Percentiles rank a stretch among this genome's conserved stretches.
Evolutionary conservation across 2,113 vertebrate genomes (phyloP).

Genomic region (Hyperopisus bebe): DNA sequence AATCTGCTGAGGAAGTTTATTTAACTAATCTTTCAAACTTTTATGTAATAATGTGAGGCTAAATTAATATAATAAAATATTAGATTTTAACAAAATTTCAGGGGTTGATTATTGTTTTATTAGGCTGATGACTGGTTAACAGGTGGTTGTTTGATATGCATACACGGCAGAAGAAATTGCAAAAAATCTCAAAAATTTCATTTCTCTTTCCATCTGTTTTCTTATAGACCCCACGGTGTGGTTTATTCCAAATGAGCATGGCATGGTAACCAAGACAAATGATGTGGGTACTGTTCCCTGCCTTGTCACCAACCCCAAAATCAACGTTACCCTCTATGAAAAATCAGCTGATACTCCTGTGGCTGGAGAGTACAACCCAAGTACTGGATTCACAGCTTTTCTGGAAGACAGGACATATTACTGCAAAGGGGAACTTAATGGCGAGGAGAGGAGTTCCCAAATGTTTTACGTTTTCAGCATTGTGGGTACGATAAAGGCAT

Average conservation of each 20-base stretch:
- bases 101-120: not conserved
- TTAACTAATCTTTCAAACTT: not conserved
- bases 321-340: constrained; percentile 77
- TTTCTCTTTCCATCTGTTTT: not conserved
- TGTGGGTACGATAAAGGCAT: constrained; percentile 56
- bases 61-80: not conserved
- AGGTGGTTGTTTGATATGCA: not conserved
- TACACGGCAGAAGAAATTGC: not conserved
- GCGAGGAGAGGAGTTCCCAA: constrained; percentile 69
- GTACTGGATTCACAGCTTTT: constrained; percentile 71
- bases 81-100: not conserved
- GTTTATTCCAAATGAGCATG: constrained; percentile 66
- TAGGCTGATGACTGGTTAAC: no score
- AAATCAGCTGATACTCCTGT: constrained; percentile 60
- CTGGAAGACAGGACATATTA: constrained; percentile 80
- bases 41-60: not conserved
- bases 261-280: constrained; percentile 72
- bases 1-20: not conserved
- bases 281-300: constrained; percentile 76
- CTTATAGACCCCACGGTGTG: constrained; percentile 69
- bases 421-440: constrained; percentile 73
- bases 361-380: constrained; percentile 66
- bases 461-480: constrained; percentile 74
- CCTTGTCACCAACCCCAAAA: constrained; percentile 77
- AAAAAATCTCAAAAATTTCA: not conserved